Percentiles rank a stretch among this genome's conserved stretches.
Evolutionary conservation across 2,113 vertebrate species (phyloP).

Genomic region (Antidorcas marsupialis): DNA sequence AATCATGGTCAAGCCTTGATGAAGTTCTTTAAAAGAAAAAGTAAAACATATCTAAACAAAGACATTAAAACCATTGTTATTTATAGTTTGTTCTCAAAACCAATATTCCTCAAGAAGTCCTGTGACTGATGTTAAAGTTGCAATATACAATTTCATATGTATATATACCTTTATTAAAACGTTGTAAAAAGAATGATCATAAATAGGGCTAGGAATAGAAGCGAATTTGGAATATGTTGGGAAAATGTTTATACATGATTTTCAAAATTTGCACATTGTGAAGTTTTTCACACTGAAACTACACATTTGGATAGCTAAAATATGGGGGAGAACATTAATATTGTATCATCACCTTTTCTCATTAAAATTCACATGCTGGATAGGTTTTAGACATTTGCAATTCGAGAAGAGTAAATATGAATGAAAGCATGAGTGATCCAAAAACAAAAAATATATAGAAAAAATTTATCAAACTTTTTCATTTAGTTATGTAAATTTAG

Average conservation of each 20-base stretch:
- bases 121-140: not conserved
- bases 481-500: not conserved
- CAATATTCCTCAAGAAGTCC: not conserved
- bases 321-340: not conserved
- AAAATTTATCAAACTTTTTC: not conserved
- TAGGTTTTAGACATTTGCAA: not conserved
- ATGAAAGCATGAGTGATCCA: not conserved
- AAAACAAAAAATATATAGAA: not conserved
- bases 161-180: not conserved
- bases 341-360: not conserved
- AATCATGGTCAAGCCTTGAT: not conserved
- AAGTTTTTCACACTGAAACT: not conserved
- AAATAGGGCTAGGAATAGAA: not conserved
- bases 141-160: not conserved
- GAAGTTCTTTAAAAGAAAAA: not conserved
- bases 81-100: slow-evolving; percentile 13
- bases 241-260: not conserved
- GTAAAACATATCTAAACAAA: not conserved
- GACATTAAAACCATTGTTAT: not conserved
- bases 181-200: not conserved
- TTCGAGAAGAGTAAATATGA: not conserved
- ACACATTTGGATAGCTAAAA: not conserved
- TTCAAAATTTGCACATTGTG: not conserved
- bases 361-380: not conserved
- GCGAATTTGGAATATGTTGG: not conserved